These are phyloP conservation scores for Urophycis tenuis DNA, from an alignment of 2,797 vertebrate genomes.

Conservation along the genomic window DNA sequence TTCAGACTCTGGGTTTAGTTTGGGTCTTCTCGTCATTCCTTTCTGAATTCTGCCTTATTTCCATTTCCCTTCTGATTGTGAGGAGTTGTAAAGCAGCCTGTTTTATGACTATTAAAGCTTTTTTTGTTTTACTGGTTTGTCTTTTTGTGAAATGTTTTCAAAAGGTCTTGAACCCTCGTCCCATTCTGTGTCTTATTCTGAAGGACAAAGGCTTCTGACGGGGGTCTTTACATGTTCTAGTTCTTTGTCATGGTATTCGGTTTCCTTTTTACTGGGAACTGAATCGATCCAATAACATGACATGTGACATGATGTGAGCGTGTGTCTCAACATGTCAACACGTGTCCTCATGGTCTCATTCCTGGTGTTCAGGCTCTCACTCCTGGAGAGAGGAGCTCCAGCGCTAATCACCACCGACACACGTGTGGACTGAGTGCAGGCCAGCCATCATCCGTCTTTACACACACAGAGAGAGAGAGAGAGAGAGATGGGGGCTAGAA, in stretches of 20 bases:
- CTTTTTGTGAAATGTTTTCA: background rate
- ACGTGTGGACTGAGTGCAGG: background rate
- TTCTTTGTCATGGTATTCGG: background rate
- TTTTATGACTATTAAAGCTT: conserved; percentile 63
- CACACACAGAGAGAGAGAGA: too few relatives aligned
- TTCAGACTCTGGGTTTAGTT: background rate
- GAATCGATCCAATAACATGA: too few relatives aligned
- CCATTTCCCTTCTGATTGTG: conserved; percentile 55
- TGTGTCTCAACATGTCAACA: background rate
- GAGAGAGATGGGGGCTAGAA: background rate
- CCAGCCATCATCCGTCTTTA: too few relatives aligned
- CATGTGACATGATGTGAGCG: too few relatives aligned
- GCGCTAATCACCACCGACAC: background rate
- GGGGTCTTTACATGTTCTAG: background rate
- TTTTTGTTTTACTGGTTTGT: conserved; percentile 19
- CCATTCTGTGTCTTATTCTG: too few relatives aligned
- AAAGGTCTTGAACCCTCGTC: background rate
- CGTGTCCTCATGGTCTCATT: too few relatives aligned
- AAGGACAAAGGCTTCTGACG: background rate
- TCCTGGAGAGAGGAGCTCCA: background rate
- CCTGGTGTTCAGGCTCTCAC: background rate
- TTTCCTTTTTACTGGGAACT: too few relatives aligned
- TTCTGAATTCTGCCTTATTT: conserved; percentile 64
- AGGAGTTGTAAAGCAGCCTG: conserved; percentile 53
- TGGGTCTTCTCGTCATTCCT: conserved; percentile 56